phyloP scores from a whole-genome alignment of 2,113 vertebrate species.

The Carassius auratus region DNA sequence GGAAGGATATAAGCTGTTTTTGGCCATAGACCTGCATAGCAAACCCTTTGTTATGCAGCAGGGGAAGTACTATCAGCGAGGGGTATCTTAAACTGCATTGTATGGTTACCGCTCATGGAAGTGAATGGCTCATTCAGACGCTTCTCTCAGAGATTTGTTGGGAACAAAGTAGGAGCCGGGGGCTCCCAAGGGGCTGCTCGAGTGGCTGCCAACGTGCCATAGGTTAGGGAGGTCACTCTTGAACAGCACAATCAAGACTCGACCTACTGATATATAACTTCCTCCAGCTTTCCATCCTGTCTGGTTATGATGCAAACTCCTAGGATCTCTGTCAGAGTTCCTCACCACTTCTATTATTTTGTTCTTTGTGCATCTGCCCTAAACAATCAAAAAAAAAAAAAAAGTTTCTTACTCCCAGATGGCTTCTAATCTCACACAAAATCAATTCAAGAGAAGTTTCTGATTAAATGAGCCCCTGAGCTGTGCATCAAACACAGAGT shows the following conservation, averaged over 20 bases:
- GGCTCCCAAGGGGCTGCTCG: conserved; percentile 65
- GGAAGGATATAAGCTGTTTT: conserved; percentile 81
- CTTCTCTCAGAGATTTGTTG: conserved; percentile 60
- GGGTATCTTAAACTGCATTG: conserved; percentile 77
- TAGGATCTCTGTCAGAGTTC: conserved; percentile 15
- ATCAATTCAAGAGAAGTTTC: conserved; percentile 16
- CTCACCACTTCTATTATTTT: conserved; percentile 38
- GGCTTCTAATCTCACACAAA: conserved; percentile 27
- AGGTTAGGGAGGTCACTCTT: conserved; percentile 80
- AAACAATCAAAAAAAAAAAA: neutral
- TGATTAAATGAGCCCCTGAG: neutral
- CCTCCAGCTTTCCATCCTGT: conserved; percentile 74
- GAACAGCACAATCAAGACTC: conserved; percentile 80
- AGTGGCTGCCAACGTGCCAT: conserved; percentile 82
- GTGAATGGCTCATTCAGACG: conserved; percentile 72
- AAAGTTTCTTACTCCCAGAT: conserved; percentile 16
- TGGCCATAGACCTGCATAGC: conserved; percentile 74
- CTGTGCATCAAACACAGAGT: conserved; percentile 27
- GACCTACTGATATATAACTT: conserved; percentile 82
- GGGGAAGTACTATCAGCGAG: conserved; percentile 72
- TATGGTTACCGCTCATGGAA: conserved; percentile 62
- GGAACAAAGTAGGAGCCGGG: conserved; percentile 69
- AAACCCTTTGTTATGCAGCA: conserved; percentile 72
- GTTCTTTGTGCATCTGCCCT: conserved; percentile 36
- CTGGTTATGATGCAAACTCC: conserved; percentile 54